These are phyloP conservation scores for Gadus macrocephalus DNA, from an alignment of 2,113 vertebrate genomes.

Conservation along the genomic window DNA sequence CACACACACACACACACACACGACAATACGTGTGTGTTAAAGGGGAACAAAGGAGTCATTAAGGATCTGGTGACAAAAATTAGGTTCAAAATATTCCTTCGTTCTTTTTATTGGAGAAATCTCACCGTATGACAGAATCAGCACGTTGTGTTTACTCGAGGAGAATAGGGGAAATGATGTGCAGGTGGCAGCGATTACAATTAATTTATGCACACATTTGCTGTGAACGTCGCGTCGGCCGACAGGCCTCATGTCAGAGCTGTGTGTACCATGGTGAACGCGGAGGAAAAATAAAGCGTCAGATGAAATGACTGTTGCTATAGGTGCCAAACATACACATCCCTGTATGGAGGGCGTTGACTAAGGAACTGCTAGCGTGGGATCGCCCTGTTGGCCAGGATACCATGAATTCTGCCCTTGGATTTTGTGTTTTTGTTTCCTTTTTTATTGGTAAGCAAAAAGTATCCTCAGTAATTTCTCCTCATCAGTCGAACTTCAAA, in stretches of 20 bases:
- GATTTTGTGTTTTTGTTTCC: background rate
- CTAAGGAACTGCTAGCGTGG: background rate
- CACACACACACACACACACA: conserved; percentile 17
- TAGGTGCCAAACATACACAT: background rate
- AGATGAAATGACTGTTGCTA: background rate
- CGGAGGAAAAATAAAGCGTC: background rate
- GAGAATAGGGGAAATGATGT: background rate
- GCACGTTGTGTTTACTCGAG: conserved; percentile 13
- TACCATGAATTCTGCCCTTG: background rate
- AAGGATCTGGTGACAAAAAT: conserved; percentile 63
- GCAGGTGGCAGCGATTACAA: background rate
- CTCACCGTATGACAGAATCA: conserved; percentile 51
- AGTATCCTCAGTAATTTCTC: no score
- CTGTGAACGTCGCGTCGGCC: background rate
- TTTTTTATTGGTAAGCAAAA: no score
- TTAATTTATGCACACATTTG: background rate
- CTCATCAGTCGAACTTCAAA: no score
- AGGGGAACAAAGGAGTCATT: conserved; percentile 57
- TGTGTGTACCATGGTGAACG: background rate
- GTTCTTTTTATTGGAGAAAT: conserved; percentile 21
- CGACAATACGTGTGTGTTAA: conserved; percentile 53
- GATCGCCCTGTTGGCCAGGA: background rate
- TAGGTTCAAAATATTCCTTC: background rate
- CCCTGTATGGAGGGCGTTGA: background rate
- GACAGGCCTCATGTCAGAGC: no score